Evolutionary conservation across 2,888 invertebrate genomes (phyloP), one percentile per base, ranked within the genome.

Genomic region (Melikaiella ostensackeni): DNA sequence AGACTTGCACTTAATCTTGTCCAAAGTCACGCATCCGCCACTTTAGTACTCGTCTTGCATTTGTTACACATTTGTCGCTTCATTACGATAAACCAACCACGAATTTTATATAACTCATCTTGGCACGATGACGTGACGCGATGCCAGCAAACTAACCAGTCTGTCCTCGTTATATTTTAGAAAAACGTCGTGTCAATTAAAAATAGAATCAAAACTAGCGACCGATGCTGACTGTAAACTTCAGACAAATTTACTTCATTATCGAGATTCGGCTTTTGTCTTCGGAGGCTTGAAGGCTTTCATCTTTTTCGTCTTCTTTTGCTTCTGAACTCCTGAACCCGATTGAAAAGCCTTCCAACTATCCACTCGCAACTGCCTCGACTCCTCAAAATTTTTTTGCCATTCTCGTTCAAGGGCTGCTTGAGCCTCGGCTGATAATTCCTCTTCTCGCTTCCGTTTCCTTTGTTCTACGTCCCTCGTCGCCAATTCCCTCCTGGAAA

Each of bases 381-480:
- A 98, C 93, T 98, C 98, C 94, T 99, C 99, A 92, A 98, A 99
- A 92, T 99, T 99, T 90, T 98, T 98, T 83, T 98, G 97, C 98
- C 98, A 99, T 91, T 99, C 99, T 86, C 97, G 97, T 88, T 99
- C 98, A 70, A 96, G 92, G 79, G 97, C 96, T 79, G 95, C 94
- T 86, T 96, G 96, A 87, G 98, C 98, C 88, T 98, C 98, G 76
- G 97, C 97, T 79, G 97, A 97, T 75, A 98, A 95, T 93, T 98
- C 98, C 24, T 96, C 95, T 92, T 99, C 98, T 11, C 98, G 94
- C 92, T 98, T 98, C 64, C 99, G 93, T 91, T 98, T 98, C 75
- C 98, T 94, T 87, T 98, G 98, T 90, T 98, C 98, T 92, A 97
- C 96, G 86, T 98, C 98, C 64, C 98, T 94, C 19, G 96, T 96